These are phyloP conservation scores for Drosophila greeni DNA, from an alignment of 2,888 invertebrate species.

Conservation along the genomic window DNA sequence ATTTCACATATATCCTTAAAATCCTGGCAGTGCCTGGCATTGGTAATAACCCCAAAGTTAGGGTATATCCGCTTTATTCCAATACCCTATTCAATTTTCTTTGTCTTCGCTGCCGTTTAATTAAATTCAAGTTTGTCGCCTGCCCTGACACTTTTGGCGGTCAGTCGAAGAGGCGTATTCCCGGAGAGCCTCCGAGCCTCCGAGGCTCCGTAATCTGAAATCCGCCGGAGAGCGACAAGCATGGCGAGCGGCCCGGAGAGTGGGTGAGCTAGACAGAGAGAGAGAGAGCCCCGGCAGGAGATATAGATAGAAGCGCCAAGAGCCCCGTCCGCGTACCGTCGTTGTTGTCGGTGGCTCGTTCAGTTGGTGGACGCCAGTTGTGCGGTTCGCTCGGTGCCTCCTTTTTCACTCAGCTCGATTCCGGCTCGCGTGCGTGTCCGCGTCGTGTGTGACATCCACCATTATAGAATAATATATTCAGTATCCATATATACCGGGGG, in stretches of 20 bases:
- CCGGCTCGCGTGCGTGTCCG: constrained; percentile 28
- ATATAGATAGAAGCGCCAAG: constrained; percentile 52
- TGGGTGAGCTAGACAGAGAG: constrained; percentile 24
- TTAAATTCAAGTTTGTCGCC: constrained; percentile 70
- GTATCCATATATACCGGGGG: constrained; percentile 16
- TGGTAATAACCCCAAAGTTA: not conserved
- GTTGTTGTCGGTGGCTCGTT: constrained; percentile 33
- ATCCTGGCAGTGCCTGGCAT: not conserved
- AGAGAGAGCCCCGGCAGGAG: constrained; percentile 42
- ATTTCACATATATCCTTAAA: not conserved
- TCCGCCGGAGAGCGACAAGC: constrained; percentile 25
- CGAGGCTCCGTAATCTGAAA: constrained; percentile 11
- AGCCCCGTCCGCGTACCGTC: constrained; percentile 15
- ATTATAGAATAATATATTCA: constrained; percentile 30
- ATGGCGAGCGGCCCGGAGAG: constrained; percentile 19
- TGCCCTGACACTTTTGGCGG: constrained; percentile 65
- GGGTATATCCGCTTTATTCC: constrained; percentile 31
- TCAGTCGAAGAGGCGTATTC: constrained; percentile 38
- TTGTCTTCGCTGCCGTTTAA: constrained; percentile 52
- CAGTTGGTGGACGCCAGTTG: constrained; percentile 64
- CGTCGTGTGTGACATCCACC: constrained; percentile 44
- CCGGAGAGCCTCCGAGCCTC: constrained; percentile 8
- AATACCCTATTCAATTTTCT: constrained; percentile 34
- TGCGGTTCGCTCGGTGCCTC: constrained; percentile 65
- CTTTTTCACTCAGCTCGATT: constrained; percentile 40